phyloP scores from a whole-genome alignment of 1,140 invertebrate species.

The Diploscapter pachys region DNA sequence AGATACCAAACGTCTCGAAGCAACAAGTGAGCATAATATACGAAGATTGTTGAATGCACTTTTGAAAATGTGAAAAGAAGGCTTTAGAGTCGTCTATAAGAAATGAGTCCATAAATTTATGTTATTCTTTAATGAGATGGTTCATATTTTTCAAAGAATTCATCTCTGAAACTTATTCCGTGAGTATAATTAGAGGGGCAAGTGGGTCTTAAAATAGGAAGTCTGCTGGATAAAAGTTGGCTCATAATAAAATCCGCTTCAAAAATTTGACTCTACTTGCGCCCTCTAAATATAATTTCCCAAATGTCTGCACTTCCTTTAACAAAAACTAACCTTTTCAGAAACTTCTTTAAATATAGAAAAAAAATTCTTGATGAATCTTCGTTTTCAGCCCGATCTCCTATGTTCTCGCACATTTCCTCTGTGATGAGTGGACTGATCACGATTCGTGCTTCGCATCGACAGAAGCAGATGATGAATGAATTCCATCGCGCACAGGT shows the following conservation, averaged over 20 bases:
- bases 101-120: not conserved
- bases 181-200: too few species aligned
- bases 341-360: too few species aligned
- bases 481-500: conserved; percentile 64
- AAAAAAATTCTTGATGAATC: not conserved
- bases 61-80: conserved; percentile 9
- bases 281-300: too few species aligned
- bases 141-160: too few species aligned
- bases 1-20: conserved; percentile 82
- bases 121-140: not conserved
- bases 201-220: too few species aligned
- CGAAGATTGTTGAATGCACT: too few species aligned
- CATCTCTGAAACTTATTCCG: too few species aligned
- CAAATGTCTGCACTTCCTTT: too few species aligned
- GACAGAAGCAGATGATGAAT: conserved; percentile 71
- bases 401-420: conserved; percentile 81
- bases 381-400: conserved; percentile 62
- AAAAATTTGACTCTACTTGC: too few species aligned
- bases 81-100: not conserved
- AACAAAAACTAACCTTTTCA: too few species aligned
- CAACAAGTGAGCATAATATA: conserved; percentile 60
- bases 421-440: conserved; percentile 81
- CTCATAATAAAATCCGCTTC: too few species aligned
- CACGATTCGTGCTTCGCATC: conserved; percentile 78
- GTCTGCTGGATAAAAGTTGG: too few species aligned